These are phyloP conservation scores for Eunapius fragilis DNA, from an alignment of 37 sponge, comb jelly and placozoan species.

Conservation along the genomic window DNA sequence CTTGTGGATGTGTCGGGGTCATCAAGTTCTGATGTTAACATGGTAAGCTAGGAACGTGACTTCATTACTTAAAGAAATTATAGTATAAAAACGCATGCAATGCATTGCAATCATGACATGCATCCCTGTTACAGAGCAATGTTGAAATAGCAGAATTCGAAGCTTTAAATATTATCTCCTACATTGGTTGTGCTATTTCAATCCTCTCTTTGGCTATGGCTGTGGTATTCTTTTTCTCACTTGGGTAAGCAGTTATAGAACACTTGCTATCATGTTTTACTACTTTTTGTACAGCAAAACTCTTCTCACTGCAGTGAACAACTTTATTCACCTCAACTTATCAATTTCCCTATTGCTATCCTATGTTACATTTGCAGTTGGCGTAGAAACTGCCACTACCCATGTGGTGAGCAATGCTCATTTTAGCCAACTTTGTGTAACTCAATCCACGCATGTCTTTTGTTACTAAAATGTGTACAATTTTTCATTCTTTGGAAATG, in stretches of 20 bases:
- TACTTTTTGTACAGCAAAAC: slow-evolving; percentile 19
- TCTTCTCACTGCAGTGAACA: slow-evolving; percentile 36
- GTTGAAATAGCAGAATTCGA: background rate
- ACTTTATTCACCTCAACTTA: slow-evolving; percentile 72
- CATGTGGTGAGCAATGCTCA: background rate
- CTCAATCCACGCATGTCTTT: too few species aligned
- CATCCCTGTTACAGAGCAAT: background rate
- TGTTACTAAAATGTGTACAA: too few species aligned
- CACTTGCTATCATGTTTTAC: too few species aligned
- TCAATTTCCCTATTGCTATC: slow-evolving; percentile 45
- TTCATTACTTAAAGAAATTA: too few species aligned
- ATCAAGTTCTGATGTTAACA: background rate
- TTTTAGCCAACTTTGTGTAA: too few species aligned
- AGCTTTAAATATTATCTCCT: slow-evolving; percentile 47
- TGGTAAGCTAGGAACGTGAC: background rate
- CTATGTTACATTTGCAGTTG: slow-evolving; percentile 42
- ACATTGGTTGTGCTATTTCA: slow-evolving; percentile 67
- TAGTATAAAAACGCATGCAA: too few species aligned
- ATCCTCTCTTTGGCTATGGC: slow-evolving; percentile 55
- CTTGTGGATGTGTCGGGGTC: slow-evolving; percentile 66
- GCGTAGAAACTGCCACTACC: slow-evolving; percentile 26
- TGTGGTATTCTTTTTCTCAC: slow-evolving; percentile 36
- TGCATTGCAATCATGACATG: background rate
- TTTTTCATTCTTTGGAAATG: too few species aligned
- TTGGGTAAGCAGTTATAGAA: slow-evolving; percentile 36